Conservation (phyloP, 2,888 invertebrate species). For the Cryptops parisi region DNA sequence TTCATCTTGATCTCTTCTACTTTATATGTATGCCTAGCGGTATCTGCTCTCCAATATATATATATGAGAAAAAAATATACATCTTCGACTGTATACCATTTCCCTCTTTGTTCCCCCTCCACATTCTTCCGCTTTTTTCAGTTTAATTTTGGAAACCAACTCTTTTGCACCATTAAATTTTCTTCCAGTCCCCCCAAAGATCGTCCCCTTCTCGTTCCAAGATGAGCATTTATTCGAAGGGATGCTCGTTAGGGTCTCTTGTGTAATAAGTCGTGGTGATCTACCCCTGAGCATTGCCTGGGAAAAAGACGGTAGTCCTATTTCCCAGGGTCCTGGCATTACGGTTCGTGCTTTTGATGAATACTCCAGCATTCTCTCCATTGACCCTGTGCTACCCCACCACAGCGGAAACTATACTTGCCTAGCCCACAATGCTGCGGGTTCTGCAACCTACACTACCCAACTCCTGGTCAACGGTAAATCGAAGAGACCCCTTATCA, state of each 20-base stretch:
- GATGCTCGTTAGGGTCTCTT: slow-evolving; percentile 37
- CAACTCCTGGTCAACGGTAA: slow-evolving; percentile 15
- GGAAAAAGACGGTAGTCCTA: slow-evolving; percentile 26
- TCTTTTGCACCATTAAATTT: slow-evolving; percentile 14
- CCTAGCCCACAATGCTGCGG: slow-evolving; percentile 13
- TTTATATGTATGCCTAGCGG: not conserved
- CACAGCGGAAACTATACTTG: slow-evolving; percentile 15
- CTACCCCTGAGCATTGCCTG: slow-evolving; percentile 28
- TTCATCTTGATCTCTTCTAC: not conserved
- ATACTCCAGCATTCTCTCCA: slow-evolving; percentile 15
- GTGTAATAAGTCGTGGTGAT: slow-evolving; percentile 27
- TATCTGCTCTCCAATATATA: not conserved
- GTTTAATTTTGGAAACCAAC: slow-evolving; percentile 6
- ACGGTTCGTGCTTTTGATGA: slow-evolving; percentile 13
- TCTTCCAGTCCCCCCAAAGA: slow-evolving; percentile 49
- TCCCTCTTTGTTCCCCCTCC: not conserved
- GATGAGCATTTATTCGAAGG: slow-evolving; percentile 55
- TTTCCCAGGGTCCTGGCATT: slow-evolving; percentile 15
- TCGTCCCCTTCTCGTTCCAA: slow-evolving; percentile 55
- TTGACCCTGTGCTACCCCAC: slow-evolving; percentile 13
- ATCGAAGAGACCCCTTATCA: slow-evolving; percentile 8
- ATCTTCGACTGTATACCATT: not conserved
- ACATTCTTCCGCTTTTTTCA: slow-evolving; percentile 3
- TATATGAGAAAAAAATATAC: not conserved
- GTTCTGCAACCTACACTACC: slow-evolving; percentile 14